A percentile compares a stretch with the other conserved stretches of the same genome.
phyloP scores from a whole-genome alignment of 1,140 invertebrate species.

The Acromyrmex charruanus region DNA sequence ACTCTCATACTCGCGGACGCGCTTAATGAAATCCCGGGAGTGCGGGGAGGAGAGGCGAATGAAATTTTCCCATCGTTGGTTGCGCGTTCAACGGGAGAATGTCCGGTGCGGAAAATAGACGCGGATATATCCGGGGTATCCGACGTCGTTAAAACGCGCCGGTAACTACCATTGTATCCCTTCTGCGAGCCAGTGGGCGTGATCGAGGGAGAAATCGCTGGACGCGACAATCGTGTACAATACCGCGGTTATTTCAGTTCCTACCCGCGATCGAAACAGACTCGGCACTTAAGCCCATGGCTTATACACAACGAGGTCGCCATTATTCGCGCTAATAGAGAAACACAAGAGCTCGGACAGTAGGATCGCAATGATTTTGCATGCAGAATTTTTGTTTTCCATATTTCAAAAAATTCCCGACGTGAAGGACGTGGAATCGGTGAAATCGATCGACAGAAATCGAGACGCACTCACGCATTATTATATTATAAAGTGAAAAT shows the following conservation, averaged over 20 bases:
- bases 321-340: constrained; percentile 59
- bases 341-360: constrained; percentile 42
- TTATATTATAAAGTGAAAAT: too few species aligned
- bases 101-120: constrained; percentile 51
- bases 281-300: constrained; percentile 41
- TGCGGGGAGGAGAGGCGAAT: constrained; percentile 13
- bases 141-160: constrained; percentile 26
- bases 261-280: constrained; percentile 41
- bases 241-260: constrained; percentile 47
- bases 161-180: constrained; percentile 36
- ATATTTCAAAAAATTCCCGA: background rate
- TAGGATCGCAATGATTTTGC: constrained; percentile 36
- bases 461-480: too few species aligned
- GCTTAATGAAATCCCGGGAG: constrained; percentile 65
- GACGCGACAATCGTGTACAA: constrained; percentile 39
- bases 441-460: background rate
- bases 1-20: constrained; percentile 59
- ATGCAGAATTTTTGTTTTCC: background rate
- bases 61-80: constrained; percentile 49
- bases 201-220: constrained; percentile 51
- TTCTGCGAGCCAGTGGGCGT: background rate
- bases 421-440: background rate
- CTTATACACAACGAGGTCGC: constrained; percentile 25
- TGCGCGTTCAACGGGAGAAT: constrained; percentile 12
- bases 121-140: constrained; percentile 19